Conservation (phyloP, 1,140 invertebrate species). For the Chymomyza costata region DNA sequence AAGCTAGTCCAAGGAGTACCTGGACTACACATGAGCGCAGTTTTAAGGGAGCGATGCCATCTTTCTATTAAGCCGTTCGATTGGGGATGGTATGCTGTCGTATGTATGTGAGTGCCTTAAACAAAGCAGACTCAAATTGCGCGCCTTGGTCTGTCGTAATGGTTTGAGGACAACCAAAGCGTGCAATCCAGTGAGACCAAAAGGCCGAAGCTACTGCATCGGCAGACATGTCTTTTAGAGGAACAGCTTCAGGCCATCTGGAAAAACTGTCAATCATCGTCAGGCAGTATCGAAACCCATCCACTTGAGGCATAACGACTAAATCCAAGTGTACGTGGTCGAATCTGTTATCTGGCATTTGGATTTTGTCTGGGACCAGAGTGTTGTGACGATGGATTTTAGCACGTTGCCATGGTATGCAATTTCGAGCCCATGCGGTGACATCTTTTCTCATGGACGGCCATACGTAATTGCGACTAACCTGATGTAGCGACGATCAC, state of each 20-base stretch:
- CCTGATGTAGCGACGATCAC: background rate
- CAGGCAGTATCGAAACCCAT: no score
- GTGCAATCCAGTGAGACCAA: no score
- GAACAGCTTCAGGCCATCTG: constrained; percentile 71
- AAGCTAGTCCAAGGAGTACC: constrained; percentile 42
- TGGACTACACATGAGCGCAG: constrained; percentile 2
- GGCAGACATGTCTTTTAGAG: no score
- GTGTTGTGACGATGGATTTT: no score
- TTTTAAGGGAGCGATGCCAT: constrained; percentile 60
- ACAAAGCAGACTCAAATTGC: constrained; percentile 58
- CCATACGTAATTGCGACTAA: constrained; percentile 34
- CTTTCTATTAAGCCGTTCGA: constrained; percentile 60
- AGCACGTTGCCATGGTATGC: no score
- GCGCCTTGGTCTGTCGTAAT: constrained; percentile 61
- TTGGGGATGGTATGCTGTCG: constrained; percentile 63
- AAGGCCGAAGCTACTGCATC: no score
- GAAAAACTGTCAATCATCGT: constrained; percentile 59
- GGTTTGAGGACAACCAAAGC: no score
- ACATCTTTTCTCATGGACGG: constrained; percentile 40
- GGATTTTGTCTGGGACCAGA: no score
- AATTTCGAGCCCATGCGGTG: no score
- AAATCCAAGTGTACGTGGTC: no score
- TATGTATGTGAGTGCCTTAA: constrained; percentile 28
- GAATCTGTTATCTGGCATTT: no score
- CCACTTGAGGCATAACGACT: no score